A percentile compares a stretch with the other conserved stretches of the same genome.
Evolutionary conservation across 2,113 vertebrate genomes (phyloP).

Genomic region (Laterallus jamaicensis): DNA sequence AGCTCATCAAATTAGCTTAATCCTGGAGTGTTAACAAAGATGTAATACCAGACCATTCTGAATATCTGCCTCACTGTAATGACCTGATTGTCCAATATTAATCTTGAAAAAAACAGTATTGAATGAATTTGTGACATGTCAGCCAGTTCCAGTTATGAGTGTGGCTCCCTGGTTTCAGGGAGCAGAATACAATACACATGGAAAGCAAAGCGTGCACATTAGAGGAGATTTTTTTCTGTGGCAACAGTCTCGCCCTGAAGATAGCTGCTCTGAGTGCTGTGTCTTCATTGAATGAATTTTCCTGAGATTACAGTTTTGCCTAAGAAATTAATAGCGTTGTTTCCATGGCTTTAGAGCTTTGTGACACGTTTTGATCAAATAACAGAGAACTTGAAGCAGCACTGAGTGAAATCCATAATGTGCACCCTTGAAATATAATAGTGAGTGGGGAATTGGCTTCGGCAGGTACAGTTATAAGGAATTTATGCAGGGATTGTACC

Average conservation of each 20-base stretch:
- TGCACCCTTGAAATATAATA: accelerated
- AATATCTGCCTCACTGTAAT: neutral
- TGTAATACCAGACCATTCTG: neutral
- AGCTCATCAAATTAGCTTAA: neutral
- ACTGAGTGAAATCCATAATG: neutral
- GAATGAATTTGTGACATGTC: neutral
- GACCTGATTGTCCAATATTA: neutral
- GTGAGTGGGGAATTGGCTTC: neutral
- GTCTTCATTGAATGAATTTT: neutral
- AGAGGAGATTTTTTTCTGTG: neutral
- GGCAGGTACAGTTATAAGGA: neutral
- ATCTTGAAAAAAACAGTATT: neutral
- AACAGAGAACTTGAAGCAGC: neutral
- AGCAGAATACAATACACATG: neutral
- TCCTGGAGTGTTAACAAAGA: neutral
- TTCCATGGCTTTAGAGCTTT: neutral
- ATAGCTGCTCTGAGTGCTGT: neutral
- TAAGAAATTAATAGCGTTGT: neutral
- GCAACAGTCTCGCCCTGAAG: neutral
- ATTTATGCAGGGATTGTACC: neutral
- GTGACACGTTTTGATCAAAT: neutral
- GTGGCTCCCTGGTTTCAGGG: neutral
- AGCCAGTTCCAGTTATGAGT: neutral
- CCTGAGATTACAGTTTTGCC: neutral
- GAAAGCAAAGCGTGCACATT: neutral